phyloP scores from a whole-genome alignment of 1,140 invertebrate species.

The Maconellicoccus hirsutus region DNA sequence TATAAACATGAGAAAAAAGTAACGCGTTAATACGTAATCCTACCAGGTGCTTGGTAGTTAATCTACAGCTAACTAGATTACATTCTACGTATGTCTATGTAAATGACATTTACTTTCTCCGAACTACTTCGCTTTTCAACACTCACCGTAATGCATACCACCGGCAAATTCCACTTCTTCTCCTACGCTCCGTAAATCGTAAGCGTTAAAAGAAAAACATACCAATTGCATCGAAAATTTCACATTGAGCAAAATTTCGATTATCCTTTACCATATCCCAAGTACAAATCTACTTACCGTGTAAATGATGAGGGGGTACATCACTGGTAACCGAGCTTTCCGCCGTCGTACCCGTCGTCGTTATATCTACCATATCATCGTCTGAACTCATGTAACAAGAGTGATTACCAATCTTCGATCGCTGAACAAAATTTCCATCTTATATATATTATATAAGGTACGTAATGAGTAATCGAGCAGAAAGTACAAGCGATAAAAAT shows the following conservation, averaged over 20 bases:
- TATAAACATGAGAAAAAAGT: background rate
- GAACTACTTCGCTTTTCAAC: background rate
- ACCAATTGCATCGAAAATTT: background rate
- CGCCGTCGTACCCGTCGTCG: conserved; percentile 38
- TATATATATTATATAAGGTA: too few relatives aligned
- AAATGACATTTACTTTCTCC: too few relatives aligned
- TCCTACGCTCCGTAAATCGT: background rate
- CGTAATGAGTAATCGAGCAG: too few relatives aligned
- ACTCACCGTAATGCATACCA: background rate
- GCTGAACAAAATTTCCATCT: background rate
- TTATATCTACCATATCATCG: conserved; percentile 55
- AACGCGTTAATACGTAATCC: background rate
- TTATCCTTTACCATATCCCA: background rate
- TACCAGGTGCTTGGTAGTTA: too few relatives aligned
- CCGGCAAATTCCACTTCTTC: background rate
- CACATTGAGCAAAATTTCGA: background rate
- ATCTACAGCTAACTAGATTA: too few relatives aligned
- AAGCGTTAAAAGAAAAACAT: background rate
- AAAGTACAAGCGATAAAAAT: too few relatives aligned
- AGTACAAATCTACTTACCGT: too few relatives aligned
- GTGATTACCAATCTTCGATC: background rate
- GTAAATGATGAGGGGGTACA: conserved; percentile 33
- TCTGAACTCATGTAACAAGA: conserved; percentile 36
- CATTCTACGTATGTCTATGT: background rate
- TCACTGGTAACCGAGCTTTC: conserved; percentile 33